These are phyloP conservation scores for Marisa cornuarietis DNA, from an alignment of 1,140 invertebrate species.

Conservation along the genomic window DNA sequence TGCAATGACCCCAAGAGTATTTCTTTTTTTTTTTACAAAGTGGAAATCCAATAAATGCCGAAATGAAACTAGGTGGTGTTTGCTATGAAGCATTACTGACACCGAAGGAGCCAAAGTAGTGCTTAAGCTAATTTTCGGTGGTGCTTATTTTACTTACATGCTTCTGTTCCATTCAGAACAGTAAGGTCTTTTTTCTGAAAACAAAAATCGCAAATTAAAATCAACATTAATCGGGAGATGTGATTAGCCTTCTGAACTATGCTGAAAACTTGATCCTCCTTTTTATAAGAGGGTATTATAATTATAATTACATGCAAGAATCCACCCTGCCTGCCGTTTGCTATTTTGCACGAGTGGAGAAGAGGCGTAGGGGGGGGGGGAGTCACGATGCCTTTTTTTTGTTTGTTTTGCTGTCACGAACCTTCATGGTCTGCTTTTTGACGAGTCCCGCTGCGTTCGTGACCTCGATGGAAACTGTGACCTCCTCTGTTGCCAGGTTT, in stretches of 20 bases:
- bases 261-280: too few species aligned
- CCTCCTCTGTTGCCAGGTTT: constrained; percentile 3
- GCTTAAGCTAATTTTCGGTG: background rate
- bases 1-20: too few species aligned
- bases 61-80: too few species aligned
- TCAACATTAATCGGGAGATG: background rate
- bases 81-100: too few species aligned
- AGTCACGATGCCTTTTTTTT: too few species aligned
- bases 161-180: constrained; percentile 9
- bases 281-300: background rate
- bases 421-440: background rate
- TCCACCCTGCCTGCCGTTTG: background rate
- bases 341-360: background rate
- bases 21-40: too few species aligned
- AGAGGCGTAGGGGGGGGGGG: background rate
- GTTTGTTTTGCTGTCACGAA: background rate
- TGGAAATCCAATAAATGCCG: too few species aligned
- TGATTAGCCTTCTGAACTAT: background rate
- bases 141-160: background rate
- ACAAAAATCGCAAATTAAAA: background rate
- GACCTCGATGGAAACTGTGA: background rate
- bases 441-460: constrained; percentile 4
- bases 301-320: background rate
- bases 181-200: constrained; percentile 14
- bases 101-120: background rate